Base-by-base conservation (phyloP, 2,797 vertebrate genomes). In the Trachops cirrhosus region DNA sequence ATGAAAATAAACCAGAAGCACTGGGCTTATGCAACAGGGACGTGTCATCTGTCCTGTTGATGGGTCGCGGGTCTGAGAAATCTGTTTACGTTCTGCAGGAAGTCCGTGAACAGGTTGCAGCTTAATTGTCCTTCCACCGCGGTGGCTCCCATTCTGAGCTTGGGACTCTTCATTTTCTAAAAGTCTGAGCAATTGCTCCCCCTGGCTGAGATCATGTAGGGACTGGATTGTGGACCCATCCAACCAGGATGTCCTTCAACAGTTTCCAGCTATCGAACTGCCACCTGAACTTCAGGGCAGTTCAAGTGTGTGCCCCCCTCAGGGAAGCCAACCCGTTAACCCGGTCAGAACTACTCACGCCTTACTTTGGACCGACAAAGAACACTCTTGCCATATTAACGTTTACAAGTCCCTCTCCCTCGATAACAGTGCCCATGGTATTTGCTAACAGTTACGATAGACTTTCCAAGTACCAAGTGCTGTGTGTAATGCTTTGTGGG, bases 1-100 rank as follows among this genome's bases (percentile, higher is more conserved):
- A 96, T 93, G 93, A 96, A 97, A 97, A 94, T 95, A 97, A 89
- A 86, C 52, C 73, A 44, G 64, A 80, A 83, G 68, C 85, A 89
- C 86, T 19, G 8, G 75, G 62, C 95, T 96, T 88, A 89, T 29
- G 54, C 64, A 91, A 94, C 80, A 97, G 97, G 96, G 94, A 94
- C 79, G 22, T 54, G 50, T 85, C 68, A 34, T 94, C 71, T 94
- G 95, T 89, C 54, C 89, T 89, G 26, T 6, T 48, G 73, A 73
- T 93, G 94, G 96, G 84, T 95, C 95, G 93, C 64, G 70, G 39
- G 26, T 44, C 91, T 93, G 87, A 96, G 86, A 78, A 86, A 74
- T 70, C 75, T 10, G 79, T 86, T 91, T 62, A 68, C 37, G 54
- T 93, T 93, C 34, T 34, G 39, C 93, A 93, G 89, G 57, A 97